phyloP scores from a whole-genome alignment of 2,797 vertebrate genomes.

The Yasuhikotakia modesta region DNA sequence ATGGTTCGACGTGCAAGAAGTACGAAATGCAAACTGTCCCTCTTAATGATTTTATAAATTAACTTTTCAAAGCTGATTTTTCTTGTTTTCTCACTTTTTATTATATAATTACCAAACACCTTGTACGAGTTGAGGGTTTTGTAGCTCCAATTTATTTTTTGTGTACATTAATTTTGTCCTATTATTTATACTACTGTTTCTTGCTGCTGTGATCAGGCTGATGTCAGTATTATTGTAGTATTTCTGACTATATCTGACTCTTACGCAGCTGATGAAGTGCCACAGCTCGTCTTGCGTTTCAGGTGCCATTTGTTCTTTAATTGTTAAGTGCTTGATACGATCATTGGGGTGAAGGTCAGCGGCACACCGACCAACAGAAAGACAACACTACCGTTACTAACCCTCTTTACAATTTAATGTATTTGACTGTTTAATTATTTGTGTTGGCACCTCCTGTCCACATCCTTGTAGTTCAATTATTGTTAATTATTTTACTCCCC shows the following conservation, averaged over 20 bases:
- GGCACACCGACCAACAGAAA: slow-evolving; percentile 56
- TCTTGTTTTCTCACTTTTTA: too few species aligned
- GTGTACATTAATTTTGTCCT: too few species aligned
- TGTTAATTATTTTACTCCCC: slow-evolving; percentile 7
- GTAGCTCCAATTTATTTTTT: too few species aligned
- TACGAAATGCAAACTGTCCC: too few species aligned
- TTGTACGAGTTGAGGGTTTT: too few species aligned
- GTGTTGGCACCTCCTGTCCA: slow-evolving; percentile 37
- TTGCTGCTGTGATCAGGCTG: too few species aligned
- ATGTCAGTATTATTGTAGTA: background rate
- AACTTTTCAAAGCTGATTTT: too few species aligned
- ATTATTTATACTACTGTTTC: too few species aligned
- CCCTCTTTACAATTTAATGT: slow-evolving; percentile 62
- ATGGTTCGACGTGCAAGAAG: too few species aligned
- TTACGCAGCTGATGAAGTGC: slow-evolving; percentile 12
- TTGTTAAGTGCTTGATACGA: slow-evolving; percentile 62
- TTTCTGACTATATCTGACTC: too few species aligned
- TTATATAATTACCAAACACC: too few species aligned
- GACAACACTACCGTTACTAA: slow-evolving; percentile 67
- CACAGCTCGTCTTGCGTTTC: slow-evolving; percentile 41
- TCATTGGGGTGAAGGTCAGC: slow-evolving; percentile 53
- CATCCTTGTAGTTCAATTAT: slow-evolving; percentile 13
- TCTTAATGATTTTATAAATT: too few species aligned
- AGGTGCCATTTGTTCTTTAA: slow-evolving; percentile 58
- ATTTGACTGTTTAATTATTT: slow-evolving; percentile 49